Evolutionary conservation across 2,113 vertebrate species (phyloP).

Genomic region (Eleginops maclovinus): DNA sequence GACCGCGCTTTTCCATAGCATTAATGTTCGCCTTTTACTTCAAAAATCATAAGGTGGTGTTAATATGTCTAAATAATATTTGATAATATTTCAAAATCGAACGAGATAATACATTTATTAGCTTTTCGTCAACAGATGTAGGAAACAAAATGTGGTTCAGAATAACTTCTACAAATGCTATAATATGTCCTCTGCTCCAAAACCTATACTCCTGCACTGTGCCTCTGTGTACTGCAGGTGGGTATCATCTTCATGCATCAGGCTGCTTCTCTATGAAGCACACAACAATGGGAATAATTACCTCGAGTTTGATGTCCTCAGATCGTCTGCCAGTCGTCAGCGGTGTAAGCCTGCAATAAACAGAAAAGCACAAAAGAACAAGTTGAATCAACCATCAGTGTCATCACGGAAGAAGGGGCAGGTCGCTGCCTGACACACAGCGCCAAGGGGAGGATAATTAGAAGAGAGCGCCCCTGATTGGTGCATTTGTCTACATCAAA

Average conservation of each 20-base stretch:
- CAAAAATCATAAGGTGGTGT: no score
- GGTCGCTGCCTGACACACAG: slow-evolving; percentile 21
- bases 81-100: no score
- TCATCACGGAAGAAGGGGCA: slow-evolving; percentile 19
- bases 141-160: no score
- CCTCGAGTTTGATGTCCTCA: slow-evolving; percentile 48
- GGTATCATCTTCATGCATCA: slow-evolving; percentile 17
- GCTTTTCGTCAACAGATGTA: no score
- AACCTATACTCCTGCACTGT: background rate
- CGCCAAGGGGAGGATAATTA: slow-evolving; percentile 27
- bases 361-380: slow-evolving; percentile 28
- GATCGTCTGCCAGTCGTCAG: slow-evolving; percentile 50
- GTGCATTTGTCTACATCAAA: slow-evolving; percentile 58
- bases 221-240: slow-evolving; percentile 17
- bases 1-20: no score
- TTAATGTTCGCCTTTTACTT: no score
- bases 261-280: background rate
- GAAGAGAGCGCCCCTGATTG: slow-evolving; percentile 35
- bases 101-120: no score
- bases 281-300: slow-evolving; percentile 58
- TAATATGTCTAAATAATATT: no score
- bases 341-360: slow-evolving; percentile 53
- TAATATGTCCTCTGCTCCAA: no score
- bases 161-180: no score
- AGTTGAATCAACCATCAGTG: slow-evolving; percentile 39